phyloP scores from a whole-genome alignment of 2,797 vertebrate genomes.

The Poecile montanus region DNA sequence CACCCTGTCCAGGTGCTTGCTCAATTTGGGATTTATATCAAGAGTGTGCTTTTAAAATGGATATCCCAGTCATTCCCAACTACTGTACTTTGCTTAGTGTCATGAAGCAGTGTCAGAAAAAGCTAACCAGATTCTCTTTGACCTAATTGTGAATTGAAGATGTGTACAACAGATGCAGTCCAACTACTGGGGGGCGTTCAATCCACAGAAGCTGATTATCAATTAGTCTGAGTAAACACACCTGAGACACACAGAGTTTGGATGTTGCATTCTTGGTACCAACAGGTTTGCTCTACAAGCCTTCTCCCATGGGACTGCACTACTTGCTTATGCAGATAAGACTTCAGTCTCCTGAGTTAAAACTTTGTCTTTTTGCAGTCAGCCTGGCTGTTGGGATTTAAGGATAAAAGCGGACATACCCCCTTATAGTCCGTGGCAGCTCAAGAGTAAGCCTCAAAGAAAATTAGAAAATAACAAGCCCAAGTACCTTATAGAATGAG shows the following conservation, averaged over 20 bases:
- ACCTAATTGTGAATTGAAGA: not conserved
- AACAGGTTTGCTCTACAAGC: not conserved
- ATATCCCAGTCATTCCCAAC: not conserved
- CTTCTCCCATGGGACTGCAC: rapidly evolving
- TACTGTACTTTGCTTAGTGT: not conserved
- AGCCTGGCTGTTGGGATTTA: not conserved
- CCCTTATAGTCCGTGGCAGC: not conserved
- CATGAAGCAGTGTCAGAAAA: not conserved
- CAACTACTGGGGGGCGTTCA: not conserved
- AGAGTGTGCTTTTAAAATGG: not conserved
- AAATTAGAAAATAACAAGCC: not conserved
- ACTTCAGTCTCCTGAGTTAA: not conserved
- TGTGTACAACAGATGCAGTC: not conserved
- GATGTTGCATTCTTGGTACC: rapidly evolving
- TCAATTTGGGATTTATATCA: not conserved
- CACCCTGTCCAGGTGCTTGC: not conserved
- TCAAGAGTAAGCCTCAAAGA: not conserved
- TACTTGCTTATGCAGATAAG: not conserved
- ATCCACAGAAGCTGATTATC: not conserved
- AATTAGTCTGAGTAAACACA: not conserved
- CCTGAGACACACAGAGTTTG: rapidly evolving
- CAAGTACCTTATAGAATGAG: not conserved
- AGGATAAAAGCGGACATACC: not conserved
- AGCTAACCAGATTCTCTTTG: not conserved
- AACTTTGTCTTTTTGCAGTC: not conserved